These are phyloP conservation scores for Polypterus senegalus DNA, from an alignment of 2,113 vertebrate genomes.

Conservation along the genomic window DNA sequence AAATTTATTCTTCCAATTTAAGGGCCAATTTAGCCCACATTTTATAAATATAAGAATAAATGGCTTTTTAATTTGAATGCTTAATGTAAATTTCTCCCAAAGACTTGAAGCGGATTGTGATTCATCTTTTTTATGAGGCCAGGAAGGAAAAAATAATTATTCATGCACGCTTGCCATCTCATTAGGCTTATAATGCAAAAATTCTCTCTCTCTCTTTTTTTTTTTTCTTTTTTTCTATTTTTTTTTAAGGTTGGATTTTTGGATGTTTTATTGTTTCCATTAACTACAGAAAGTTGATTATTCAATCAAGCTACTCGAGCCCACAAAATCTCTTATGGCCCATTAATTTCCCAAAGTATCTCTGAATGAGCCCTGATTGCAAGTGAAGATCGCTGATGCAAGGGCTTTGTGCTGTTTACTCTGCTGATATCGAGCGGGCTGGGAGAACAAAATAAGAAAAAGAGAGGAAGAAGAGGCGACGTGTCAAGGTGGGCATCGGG, in stretches of 20 bases:
- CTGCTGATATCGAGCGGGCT: neutral
- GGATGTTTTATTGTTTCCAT: conserved; percentile 40
- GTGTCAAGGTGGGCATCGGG: no score
- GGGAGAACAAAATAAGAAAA: no score
- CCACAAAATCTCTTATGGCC: conserved; percentile 27
- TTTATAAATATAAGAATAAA: conserved; percentile 28
- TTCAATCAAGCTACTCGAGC: conserved; percentile 37
- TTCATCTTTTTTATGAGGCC: conserved; percentile 30
- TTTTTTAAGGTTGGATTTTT: conserved; percentile 24
- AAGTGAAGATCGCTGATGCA: conserved; percentile 17
- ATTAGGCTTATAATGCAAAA: conserved; percentile 39
- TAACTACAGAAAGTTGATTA: conserved; percentile 40
- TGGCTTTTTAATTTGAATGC: conserved; percentile 35
- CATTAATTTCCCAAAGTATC: conserved; percentile 34
- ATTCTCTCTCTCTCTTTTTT: conserved; percentile 13
- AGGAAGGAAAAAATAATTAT: conserved; percentile 45
- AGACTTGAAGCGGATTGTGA: conserved; percentile 29
- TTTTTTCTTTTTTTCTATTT: conserved; percentile 2
- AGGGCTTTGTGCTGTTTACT: neutral
- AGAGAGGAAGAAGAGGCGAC: no score
- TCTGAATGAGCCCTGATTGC: conserved; percentile 27
- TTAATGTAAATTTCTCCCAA: conserved; percentile 28
- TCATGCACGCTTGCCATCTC: conserved; percentile 36
- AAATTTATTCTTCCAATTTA: conserved; percentile 19
- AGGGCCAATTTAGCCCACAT: conserved; percentile 15